Base-by-base conservation (phyloP, 2,113 vertebrate species). In the Gymnocephalus cernua region DNA sequence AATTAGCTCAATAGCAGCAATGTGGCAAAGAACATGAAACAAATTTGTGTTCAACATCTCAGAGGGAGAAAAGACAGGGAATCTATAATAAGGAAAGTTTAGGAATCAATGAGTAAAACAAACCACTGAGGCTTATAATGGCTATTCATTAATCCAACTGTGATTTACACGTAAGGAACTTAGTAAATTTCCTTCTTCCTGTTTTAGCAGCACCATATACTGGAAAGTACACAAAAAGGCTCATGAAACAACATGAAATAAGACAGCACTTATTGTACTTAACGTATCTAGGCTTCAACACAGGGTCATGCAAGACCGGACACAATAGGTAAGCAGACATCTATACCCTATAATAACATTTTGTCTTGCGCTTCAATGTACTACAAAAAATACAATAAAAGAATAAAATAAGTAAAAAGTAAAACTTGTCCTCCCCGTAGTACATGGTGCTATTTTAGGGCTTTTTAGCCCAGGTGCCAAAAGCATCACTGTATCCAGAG, bases 51-150 rank as follows among this genome's bases (percentile, higher is more conserved):
- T 66, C 14, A 68, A 68, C 66, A 68, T 57, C 25, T 57, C 19
- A 7, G 27, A 53, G 19, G n/a, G 66, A 51, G 27, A 53, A 35
- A 27, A 51, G 66, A 53, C 47, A n/a, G 27, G 18, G 32, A 68
- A 68, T 68, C 66, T 53, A 14, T 68, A 32, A 53, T 13, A 19
- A 51, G 4, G 10, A 51, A 19, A 68, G 18, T 51, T 68, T 13
- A 68, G n/a, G 48, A 68, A 66, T 66, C 64, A 48, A 48, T 50
- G 64, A 48, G 44, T 48, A 50, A 66, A 66, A 48, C 64, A 66
- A 47, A 51, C 48, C 3, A 27, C 25, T 57, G 54, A 57, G 23
- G 18, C 66, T 35, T 51, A 21, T 32, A n/a, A 11, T 13, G 45
- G 11, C 16, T 50, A 21, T 50, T 67, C 44, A 50, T 50, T 27